Base-by-base conservation (phyloP, 2,888 invertebrate species). In the Operophtera brumata region DNA sequence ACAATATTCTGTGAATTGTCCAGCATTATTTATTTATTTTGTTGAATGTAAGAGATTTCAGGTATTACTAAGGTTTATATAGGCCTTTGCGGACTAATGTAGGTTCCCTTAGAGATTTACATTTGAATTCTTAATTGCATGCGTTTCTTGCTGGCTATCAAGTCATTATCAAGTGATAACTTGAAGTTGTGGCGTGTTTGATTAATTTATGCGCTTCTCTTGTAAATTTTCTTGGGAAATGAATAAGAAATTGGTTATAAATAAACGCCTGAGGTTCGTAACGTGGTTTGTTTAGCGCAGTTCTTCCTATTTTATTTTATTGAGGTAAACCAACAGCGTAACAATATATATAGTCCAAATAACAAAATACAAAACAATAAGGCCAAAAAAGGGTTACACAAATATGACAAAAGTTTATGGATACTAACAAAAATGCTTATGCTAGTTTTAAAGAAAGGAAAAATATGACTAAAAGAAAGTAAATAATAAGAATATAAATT, bases 171-270 rank as follows among this genome's bases (percentile, higher is more conserved):
- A n/a, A 47, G 11, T 47, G 30, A 47, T 14, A 32, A 39, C 10
- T 30, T 12, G 9, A 9, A n/a, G 20, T 28, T 9, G 45, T 12
- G 32, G 35, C 25, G 35, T 45, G 46, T 47, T 32, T 40, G n/a
- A 48, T 48, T 35, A 35, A 41, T 48, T 42, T 41, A 48, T 41
- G 34, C 10, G 10, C 13, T 34, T 41, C 41, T 41, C n/a, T 35
- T 47, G 30, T 25, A 25, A 40, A 40, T 34, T 32, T 25, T 2
- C n/a, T 37, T 32, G 39, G 28, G 32, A 32, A 47, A 47, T 39
- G n/a, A 11, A 32, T 28, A 11, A 30, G 32, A 40, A 40, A 32
- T 39, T 20, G 47, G 20, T 34, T 20, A 14, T 47, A 47, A 36
- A 36, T 13, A 32, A 6, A 28, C 37, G 28, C 30, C 46, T 37